Conservation (phyloP, 30 jellyfish, hydroid and myxozoan species). For the Sanderia malayensis region DNA sequence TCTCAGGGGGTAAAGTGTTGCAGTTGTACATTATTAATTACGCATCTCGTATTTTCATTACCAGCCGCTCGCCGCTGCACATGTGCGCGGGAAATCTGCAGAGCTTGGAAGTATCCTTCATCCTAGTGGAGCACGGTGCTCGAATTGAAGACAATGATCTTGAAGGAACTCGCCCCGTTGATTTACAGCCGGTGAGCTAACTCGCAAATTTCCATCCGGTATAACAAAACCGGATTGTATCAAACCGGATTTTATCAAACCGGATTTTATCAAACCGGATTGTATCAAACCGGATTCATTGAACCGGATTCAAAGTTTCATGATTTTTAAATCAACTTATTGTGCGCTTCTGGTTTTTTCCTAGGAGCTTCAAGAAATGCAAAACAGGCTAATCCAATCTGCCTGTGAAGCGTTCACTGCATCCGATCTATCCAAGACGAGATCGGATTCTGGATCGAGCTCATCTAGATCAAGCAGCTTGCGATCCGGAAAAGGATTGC, state of each 20-base stretch:
- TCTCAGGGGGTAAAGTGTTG: too few species aligned
- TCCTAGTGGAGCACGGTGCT: slow-evolving; percentile 96
- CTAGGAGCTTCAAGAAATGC: slow-evolving; percentile 97
- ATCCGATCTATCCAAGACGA: slow-evolving; percentile 69
- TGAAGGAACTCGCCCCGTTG: slow-evolving; percentile 96
- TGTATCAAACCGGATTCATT: too few species aligned
- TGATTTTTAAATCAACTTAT: too few species aligned
- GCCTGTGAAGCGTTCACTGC: slow-evolving; percentile 94
- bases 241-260: too few species aligned
- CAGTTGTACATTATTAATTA: neutral
- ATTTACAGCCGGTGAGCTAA: slow-evolving; percentile 64
- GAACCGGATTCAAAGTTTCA: too few species aligned
- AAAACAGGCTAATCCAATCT: slow-evolving; percentile 89
- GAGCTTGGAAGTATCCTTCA: slow-evolving; percentile 79
- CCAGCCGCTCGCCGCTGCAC: slow-evolving; percentile 96
- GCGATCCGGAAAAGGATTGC: slow-evolving; percentile 62
- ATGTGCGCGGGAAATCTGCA: slow-evolving; percentile 94
- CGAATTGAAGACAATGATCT: slow-evolving; percentile 95
- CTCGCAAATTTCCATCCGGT: too few species aligned
- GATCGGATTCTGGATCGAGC: slow-evolving; percentile 81
- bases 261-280: too few species aligned
- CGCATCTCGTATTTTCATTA: too few species aligned
- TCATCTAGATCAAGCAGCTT: slow-evolving; percentile 69
- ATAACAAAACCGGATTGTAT: too few species aligned
- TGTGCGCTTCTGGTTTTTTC: too few species aligned